Evolutionary conservation across 2,113 vertebrate genomes (phyloP), one percentile per base, ranked within the genome.

Genomic region (Nerophis lumbriciformis): DNA sequence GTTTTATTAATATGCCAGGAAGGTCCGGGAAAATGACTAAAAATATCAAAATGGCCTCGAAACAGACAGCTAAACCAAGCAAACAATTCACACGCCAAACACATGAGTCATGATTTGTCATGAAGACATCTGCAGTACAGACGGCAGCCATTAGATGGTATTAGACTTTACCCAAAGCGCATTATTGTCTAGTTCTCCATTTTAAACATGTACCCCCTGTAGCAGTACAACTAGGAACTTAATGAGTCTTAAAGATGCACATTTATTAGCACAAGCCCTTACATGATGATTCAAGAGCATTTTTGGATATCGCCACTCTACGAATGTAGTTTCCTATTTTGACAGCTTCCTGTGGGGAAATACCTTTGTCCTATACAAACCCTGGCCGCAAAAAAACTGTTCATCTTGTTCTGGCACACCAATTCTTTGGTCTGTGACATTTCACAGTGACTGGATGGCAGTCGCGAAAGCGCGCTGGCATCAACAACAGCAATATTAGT

Each of bases 41-140:
- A 72, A 79, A 71, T 73, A 70, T 84, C 78, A 76, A 79, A 77
- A 74, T 28, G 37, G 72, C 76, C 58, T 6, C 50, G 16, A 75
- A 66, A 70, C 48, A 39, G 61, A 74, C 39, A 54, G 21, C 11
- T 36, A 51, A 69, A 74, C 65, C 59, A 39, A 47, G 11, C 4
- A 11, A 54, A 36, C 37, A 35, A 63, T 53, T 59, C 15, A 57
- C 28, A 68, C 12, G 51, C 9, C 13, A 63, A 66, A 28, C 48
- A 37, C 35, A 19, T 19, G 48, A 53, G 14, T 49, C 42, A 4
- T 68, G 38, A 19, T 63, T 61, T 52, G 39, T 56, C 44, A 47
- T 11, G 5, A 8, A 55, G 45, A 61, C 35, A 44, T n/a, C 68
- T 11, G 54, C 19, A 60, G 55, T 15, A 10, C 4, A 39, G 47